Conservation (phyloP, 2,113 vertebrate species). For the Phoenicopterus ruber region DNA sequence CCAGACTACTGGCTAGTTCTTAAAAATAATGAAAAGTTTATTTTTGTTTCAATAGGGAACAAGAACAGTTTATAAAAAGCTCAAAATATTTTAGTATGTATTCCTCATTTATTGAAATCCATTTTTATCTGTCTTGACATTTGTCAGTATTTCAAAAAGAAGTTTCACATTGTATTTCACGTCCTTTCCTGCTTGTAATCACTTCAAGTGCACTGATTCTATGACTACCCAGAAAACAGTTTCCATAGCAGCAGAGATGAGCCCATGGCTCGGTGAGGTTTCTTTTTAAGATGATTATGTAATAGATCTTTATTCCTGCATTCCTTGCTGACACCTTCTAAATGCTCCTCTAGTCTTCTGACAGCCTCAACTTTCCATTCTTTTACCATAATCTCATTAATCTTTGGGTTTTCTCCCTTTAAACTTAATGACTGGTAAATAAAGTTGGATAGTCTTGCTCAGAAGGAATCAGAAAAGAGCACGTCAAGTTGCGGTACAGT, state of each 20-base stretch:
- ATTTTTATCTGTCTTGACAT: not conserved
- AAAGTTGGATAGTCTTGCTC: not conserved
- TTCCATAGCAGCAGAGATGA: not conserved
- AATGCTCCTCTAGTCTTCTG: not conserved
- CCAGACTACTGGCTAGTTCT: not conserved
- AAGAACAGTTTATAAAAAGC: not conserved
- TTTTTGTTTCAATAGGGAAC: not conserved
- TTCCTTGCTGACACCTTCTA: not conserved
- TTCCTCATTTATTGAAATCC: not conserved
- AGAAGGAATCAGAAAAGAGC: not conserved
- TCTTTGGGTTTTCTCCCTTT: not conserved
- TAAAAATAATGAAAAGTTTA: not conserved
- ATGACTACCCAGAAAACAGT: not conserved
- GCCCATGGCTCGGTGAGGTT: not conserved
- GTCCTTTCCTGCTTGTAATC: not conserved
- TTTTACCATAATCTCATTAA: not conserved
- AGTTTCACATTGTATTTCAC: not conserved
- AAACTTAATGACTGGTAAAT: not conserved
- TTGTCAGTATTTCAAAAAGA: not conserved
- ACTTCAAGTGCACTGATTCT: not conserved
- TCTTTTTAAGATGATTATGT: not conserved
- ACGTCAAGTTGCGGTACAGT: rapidly evolving
- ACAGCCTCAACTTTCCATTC: not conserved
- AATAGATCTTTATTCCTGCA: not conserved
- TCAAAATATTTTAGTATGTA: not conserved